These are phyloP conservation scores for Polydrusus tereticollis DNA, from an alignment of 2,888 invertebrate species.

Conservation along the genomic window DNA sequence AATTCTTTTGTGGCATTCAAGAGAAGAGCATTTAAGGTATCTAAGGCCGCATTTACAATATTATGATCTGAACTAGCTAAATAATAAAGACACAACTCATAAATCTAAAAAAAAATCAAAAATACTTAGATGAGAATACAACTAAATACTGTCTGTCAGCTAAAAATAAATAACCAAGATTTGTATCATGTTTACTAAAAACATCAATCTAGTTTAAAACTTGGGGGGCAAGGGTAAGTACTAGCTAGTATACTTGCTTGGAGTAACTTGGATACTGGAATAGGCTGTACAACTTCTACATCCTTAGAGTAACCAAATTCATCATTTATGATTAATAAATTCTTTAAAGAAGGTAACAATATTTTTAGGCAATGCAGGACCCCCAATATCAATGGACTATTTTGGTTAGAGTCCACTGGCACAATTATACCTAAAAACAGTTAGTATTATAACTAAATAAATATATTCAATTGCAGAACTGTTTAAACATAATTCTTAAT, in stretches of 20 bases:
- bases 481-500: no score
- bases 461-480: background rate
- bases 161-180: no score
- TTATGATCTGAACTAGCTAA: constrained; percentile 84
- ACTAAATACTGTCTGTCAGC: no score
- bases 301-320: constrained; percentile 52
- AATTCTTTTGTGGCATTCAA: constrained; percentile 70
- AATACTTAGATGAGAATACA: no score
- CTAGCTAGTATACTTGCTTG: constrained; percentile 49
- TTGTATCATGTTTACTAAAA: no score
- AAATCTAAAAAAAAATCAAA: constrained; percentile 78
- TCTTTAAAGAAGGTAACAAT: constrained; percentile 72
- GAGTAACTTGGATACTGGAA: constrained; percentile 52
- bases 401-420: constrained; percentile 63
- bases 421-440: constrained; percentile 62
- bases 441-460: background rate
- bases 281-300: constrained; percentile 57
- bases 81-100: constrained; percentile 82
- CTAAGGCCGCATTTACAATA: constrained; percentile 88
- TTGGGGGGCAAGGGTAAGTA: background rate
- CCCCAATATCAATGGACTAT: constrained; percentile 73
- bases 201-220: background rate
- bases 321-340: constrained; percentile 54
- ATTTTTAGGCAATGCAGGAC: constrained; percentile 76
- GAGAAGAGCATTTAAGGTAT: constrained; percentile 78